Conservation (phyloP, 2,113 vertebrate species). For the Pachyramphus minor region DNA sequence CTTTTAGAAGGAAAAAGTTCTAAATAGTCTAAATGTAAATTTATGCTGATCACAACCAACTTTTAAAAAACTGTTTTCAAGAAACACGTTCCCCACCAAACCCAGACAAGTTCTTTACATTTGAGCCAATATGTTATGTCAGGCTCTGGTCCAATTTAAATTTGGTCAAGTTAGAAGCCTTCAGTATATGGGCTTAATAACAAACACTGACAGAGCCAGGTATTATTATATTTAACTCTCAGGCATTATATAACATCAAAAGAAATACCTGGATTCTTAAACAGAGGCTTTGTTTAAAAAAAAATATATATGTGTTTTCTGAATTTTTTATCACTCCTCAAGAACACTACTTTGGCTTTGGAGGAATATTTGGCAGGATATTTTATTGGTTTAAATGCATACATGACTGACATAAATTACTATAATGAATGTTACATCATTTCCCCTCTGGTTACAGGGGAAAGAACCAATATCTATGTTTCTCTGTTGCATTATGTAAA, state of each 20-base stretch:
- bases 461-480: background rate
- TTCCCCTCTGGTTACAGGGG: background rate
- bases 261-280: background rate
- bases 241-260: constrained; percentile 6
- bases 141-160: background rate
- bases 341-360: background rate
- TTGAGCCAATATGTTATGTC: background rate
- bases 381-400: constrained; percentile 17
- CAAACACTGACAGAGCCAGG: background rate
- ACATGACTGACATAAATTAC: background rate
- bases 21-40: background rate
- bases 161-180: background rate
- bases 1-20: background rate
- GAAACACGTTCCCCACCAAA: background rate
- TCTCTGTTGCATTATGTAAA: background rate
- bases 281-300: background rate
- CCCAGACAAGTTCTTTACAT: background rate
- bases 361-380: background rate
- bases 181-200: background rate
- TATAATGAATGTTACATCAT: background rate
- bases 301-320: background rate
- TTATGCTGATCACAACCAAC: background rate
- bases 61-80: background rate
- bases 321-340: background rate
- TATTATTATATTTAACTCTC: background rate